Base-by-base conservation (phyloP, 2,113 vertebrate species). In the Puma concolor region DNA sequence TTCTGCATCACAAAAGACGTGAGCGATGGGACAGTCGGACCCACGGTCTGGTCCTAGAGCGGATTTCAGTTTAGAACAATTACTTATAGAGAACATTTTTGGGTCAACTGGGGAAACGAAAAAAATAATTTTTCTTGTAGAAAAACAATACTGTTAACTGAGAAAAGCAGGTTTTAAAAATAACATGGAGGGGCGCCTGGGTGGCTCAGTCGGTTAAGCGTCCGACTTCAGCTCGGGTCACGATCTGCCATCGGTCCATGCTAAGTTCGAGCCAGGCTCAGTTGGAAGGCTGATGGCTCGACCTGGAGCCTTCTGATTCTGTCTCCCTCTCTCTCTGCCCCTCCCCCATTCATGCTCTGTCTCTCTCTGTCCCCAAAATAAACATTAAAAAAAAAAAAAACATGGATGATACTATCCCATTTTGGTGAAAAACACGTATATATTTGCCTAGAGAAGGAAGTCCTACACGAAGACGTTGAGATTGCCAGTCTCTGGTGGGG, bases 111-210 rank as follows among this genome's bases (percentile, higher is more conserved):
- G 93, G 23, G 7, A 92, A 88, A 63, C 9, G 57, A 23, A 82
- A 13, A 60, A 60, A 44, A 48, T 38, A 29, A 41, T 23, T 27
- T 36, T 67, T 57, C 25, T 64, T 21, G 25, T 4, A 76, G 48
- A 67, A 91, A 63, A 63, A 87, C 13, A 13, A 85, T 50, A 44
- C 25, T 64, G 44, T 64, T 87, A 90, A 88, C 29, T 6, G 74
- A 84, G 69, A 60, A 92, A 96, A 87, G 31, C 25, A 60, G 29
- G 14, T 64, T 82, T 82, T 91, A 85, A 69, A 76, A 82, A 81
- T 17, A 81, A 31, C 2, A 33, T 38, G 16, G 5, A 52, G 7
- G 8, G 15, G n/a, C n/a, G n/a, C n/a, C n/a, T n/a, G n/a, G n/a
- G n/a, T n/a, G n/a, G n/a, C n/a, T n/a, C n/a, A n/a, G n/a, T n/a